Conservation (phyloP, 2,888 invertebrate species). For the Elmis aenea region DNA sequence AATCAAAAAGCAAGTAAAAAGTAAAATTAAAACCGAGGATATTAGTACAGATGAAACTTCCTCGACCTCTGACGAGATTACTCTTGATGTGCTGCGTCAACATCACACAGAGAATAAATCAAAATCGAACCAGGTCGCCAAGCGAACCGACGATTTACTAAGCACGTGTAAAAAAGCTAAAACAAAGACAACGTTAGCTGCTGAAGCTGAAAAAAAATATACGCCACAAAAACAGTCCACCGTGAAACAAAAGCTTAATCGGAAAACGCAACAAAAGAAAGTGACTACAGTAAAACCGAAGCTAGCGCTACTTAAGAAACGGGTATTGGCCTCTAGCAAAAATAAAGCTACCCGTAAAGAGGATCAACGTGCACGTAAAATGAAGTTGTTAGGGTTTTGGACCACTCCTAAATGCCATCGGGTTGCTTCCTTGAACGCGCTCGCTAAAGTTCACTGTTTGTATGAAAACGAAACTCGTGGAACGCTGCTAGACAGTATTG, state of each 20-base stretch:
- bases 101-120: constrained; percentile 12
- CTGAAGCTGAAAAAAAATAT: not conserved
- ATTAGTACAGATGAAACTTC: constrained; percentile 17
- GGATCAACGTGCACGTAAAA: constrained; percentile 42
- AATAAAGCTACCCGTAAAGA: constrained; percentile 20
- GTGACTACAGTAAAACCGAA: constrained; percentile 12
- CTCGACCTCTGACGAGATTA: constrained; percentile 28
- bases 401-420: constrained; percentile 76
- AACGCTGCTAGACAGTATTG: constrained; percentile 54
- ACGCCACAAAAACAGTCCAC: constrained; percentile 2
- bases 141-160: constrained; percentile 1
- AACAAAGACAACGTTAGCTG: constrained; percentile 5
- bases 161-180: constrained; percentile 5
- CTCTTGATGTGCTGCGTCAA: constrained; percentile 21
- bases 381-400: constrained; percentile 66
- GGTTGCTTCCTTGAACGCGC: constrained; percentile 83
- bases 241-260: constrained; percentile 11
- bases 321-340: constrained; percentile 9
- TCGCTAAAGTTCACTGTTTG: constrained; percentile 85
- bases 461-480: constrained; percentile 83
- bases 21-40: constrained; percentile 11
- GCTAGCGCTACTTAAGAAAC: constrained; percentile 14
- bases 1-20: constrained; percentile 8
- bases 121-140: constrained; percentile 7
- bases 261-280: constrained; percentile 19